Evolutionary conservation across 2,888 invertebrate species (phyloP), one percentile per base, ranked within the genome.

Genomic region (Hesperia comma): DNA sequence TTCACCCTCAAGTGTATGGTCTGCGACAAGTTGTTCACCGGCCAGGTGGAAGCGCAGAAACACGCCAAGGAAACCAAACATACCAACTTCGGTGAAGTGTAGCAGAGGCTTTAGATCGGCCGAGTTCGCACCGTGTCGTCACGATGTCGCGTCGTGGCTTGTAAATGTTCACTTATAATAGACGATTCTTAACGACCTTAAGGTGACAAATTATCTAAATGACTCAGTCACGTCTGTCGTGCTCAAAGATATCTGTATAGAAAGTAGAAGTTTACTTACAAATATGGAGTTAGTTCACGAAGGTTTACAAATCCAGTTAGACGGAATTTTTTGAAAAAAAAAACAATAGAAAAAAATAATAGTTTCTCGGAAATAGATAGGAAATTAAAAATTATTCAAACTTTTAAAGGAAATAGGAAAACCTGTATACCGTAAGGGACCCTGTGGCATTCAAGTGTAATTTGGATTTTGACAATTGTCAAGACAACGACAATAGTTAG

Each of bases 61-160:
- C 98, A 99, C 84, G 98, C 98, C 21, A 95, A 95, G 83, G 93
- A 94, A 67, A 98, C 98, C 0, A 96, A 96, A 33, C 99, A 99
- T 79, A 94, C 94, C 66, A 95, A 94, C 79, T 97, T 97, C 80
- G 96, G 96, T 15, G 97, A 97, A 90, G 94, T 96, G 75, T 95
- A 94, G 93, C 85, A 73, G 12, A 15, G 33, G 49, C n/a, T 57
- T 55, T 61, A 37, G 26, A 6, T 57, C 51, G 15, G 15, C 37
- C 37, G n/a, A 14, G 15, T 55, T 10, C 15, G 8, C 17, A 55
- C 15, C 33, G 33, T 49, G 49, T 49, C 19, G 49, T 49, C 12
- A n/a, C 49, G 49, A 19, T 49, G 12, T 10, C 3, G 10, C 12
- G 49, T 19, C 19, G 19, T 17, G 19, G n/a, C 15, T 19, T 12